These are phyloP conservation scores for Alviniconcha marisindica DNA, from an alignment of 1,140 invertebrate species.

Conservation along the genomic window DNA sequence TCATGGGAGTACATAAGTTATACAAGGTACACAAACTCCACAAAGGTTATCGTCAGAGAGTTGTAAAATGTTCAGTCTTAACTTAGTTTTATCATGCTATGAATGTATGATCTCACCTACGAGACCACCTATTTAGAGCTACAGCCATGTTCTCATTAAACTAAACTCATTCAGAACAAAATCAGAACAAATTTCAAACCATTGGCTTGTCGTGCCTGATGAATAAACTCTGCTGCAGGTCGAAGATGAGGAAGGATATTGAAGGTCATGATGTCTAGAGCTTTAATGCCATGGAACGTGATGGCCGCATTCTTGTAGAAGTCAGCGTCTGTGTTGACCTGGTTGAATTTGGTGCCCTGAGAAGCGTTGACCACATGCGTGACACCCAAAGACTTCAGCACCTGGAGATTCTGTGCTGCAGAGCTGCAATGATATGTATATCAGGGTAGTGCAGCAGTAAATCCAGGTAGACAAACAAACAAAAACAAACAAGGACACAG, in stretches of 20 bases:
- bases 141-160: too few species aligned
- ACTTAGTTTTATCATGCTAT: too few species aligned
- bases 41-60: too few species aligned
- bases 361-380: slow-evolving; percentile 77
- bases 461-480: too few species aligned
- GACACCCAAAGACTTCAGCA: slow-evolving; percentile 69
- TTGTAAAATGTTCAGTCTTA: too few species aligned
- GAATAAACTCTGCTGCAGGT: slow-evolving; percentile 87
- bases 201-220: slow-evolving; percentile 81
- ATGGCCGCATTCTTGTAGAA: slow-evolving; percentile 86
- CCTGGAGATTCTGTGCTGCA: slow-evolving; percentile 71
- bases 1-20: too few species aligned
- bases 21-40: too few species aligned
- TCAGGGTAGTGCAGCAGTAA: too few species aligned
- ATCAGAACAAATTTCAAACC: slow-evolving; percentile 59
- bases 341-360: slow-evolving; percentile 69
- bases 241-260: slow-evolving; percentile 89
- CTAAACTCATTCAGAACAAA: too few species aligned
- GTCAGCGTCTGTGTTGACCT: slow-evolving; percentile 70
- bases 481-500: too few species aligned
- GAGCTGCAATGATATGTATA: slow-evolving; percentile 72
- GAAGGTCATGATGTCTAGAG: slow-evolving; percentile 85
- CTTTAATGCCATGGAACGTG: slow-evolving; percentile 86
- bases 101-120: too few species aligned
- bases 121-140: too few species aligned